Evolutionary conservation across 2,888 invertebrate species (phyloP), one percentile per base, ranked within the genome.

Genomic region (Synergus itoensis): DNA sequence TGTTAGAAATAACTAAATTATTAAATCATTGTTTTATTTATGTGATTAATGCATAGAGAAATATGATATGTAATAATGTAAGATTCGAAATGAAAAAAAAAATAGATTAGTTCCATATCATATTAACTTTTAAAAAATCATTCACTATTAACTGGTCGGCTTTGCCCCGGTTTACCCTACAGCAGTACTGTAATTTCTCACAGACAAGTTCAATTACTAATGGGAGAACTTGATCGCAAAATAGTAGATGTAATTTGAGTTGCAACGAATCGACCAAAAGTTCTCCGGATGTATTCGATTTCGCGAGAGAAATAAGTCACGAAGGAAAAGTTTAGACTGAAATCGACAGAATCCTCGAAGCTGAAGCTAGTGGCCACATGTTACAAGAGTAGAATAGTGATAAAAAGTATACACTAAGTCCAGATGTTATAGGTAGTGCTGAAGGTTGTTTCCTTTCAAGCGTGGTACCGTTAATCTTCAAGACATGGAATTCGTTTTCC

Each of bases 391-490:
- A 9, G 53, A 53, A 73, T 28, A 53, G 73, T 53, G 36, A 73
- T 73, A 53, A 73, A 53, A 73, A 73, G 48, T 53, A n/a, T 36
- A 36, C 36, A 36, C 36, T 48, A 28, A 73, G 36, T 73, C 48
- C 48, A 18, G 28, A 53, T 73, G 48, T 28, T 73, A 73, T 48
- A 73, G 48, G 73, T 53, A 53, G 28, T 73, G 53, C 73, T 53
- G 73, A 53, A 53, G n/a, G 48, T 53, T 73, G 53, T 53, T 73
- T 36, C 36, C 73, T 48, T 73, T 53, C 73, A 73, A 73, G 48
- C 48, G 53, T 53, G n/a, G n/a, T 73, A 36, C 11, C 53, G 73
- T 73, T 73, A 48, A 73, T 36, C n/a, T 73, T 73, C 73, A 9
- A 18, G 28, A 53, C 73, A 53, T 48, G 53, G n/a, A 73, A 53